Evolutionary conservation across 2,888 invertebrate species (phyloP), one percentile per base, ranked within the genome.

Genomic region (Litoditis marina): DNA sequence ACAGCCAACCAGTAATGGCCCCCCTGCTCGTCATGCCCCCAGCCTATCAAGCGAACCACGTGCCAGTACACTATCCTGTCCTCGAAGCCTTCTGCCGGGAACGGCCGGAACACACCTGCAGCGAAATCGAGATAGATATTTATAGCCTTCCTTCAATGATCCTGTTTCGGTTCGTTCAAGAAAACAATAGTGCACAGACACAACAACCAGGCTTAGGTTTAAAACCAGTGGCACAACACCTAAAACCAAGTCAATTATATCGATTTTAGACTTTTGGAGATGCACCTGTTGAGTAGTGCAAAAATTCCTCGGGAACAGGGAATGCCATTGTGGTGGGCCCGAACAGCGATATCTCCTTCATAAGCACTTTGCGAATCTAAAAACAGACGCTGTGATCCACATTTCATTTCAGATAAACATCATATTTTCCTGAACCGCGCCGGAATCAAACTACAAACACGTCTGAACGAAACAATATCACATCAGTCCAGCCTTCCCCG

Each of bases 261-360:
- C 11, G 13, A 11, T 47, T 1, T 11, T 5, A n/a, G n/a, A n/a
- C n/a, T n/a, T n/a, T n/a, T n/a, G n/a, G n/a, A 32, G 42, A 22
- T 16, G 8, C 25, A 70, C 78, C 80, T 27, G 63, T 68, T 13
- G 78, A 73, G 54, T 81, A 81, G 53, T 81, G 81, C 11, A 81
- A 67, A 53, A 81, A 81, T 60, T 81, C 81, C 65, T 81, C 81
- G 1, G 81, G 78, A 7, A 81, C 77, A 1, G 81, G 81, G 68
- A 81, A 79, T 11, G 81, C 81, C 75, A 81, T 76, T 7, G 81
- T 81, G 2, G 80, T 79, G 7, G 81, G 81, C 8, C 81, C 81
- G 57, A 65, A 78, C 11, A 78, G 60, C 16, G 68, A 66, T 11
- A 81, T 69, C 59, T 81, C 81, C 64, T 81, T 81, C 64, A 72